Percentiles rank a stretch among this genome's conserved stretches.
Conservation (phyloP, 1,140 invertebrate genomes). For the Macrosteles quadrilineatus region DNA sequence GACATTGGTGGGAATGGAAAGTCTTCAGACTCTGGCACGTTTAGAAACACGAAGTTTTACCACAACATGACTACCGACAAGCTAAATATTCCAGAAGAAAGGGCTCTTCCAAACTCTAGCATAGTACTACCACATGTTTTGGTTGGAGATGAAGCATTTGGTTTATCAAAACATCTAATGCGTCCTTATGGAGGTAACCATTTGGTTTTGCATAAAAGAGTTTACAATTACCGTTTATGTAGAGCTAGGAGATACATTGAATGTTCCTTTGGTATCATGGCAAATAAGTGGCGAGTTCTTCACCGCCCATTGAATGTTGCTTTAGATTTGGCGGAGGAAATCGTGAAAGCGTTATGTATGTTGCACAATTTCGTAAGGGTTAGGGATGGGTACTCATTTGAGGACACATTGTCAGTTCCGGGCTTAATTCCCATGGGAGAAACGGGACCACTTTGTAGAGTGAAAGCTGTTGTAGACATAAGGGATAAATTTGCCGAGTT, state of each 20-base stretch:
- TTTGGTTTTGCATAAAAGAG: conserved; percentile 35
- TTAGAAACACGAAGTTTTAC: conserved; percentile 42
- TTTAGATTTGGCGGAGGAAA: conserved; percentile 42
- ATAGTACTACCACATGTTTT: conserved; percentile 45
- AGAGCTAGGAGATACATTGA: conserved; percentile 46
- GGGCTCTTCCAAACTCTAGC: conserved; percentile 40
- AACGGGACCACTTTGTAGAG: background rate
- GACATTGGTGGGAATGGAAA: conserved; percentile 50
- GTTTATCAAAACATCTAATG: conserved; percentile 46
- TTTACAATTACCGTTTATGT: conserved; percentile 47
- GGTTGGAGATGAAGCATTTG: conserved; percentile 51
- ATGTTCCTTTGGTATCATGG: conserved; percentile 49
- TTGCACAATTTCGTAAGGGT: conserved; percentile 49
- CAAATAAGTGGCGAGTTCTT: conserved; percentile 50
- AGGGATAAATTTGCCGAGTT: conserved; percentile 40
- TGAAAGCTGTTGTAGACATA: conserved; percentile 16
- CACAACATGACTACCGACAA: conserved; percentile 37
- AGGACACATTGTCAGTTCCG: conserved; percentile 41
- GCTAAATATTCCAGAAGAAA: conserved; percentile 42
- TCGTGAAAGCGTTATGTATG: conserved; percentile 47
- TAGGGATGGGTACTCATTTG: conserved; percentile 46
- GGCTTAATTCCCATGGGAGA: background rate
- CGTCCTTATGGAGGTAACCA: conserved; percentile 44
- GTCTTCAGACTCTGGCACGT: conserved; percentile 49
- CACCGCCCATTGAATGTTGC: conserved; percentile 46